Base-by-base conservation (phyloP, 2,797 vertebrate species). In the Sarcophilus harrisii region DNA sequence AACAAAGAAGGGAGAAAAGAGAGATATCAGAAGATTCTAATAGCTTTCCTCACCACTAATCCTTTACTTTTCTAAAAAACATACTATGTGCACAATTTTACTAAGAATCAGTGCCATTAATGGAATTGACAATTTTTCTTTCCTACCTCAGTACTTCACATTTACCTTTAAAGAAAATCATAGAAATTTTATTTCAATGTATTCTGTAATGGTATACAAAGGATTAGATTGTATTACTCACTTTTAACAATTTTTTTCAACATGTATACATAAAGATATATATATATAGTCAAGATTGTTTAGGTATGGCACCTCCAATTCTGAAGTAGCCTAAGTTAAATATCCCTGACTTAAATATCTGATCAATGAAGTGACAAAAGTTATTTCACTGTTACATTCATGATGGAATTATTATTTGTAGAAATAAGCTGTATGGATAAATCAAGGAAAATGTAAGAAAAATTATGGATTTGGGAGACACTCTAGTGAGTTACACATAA, bases 1-100 rank as follows among this genome's bases (percentile, higher is more conserved):
- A 0, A 13, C 3, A 5, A 62, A 9, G 4, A 4, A 32, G 3
- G 0, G 60, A n/a, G 32, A 1, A 27, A 38, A 16, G 16, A 38
- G 16, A 13, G n/a, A 73, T 73, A 14, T 73, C 16, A n/a, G 14
- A 73, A 38, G 32, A 14, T 73, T 73, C 32, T 73, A 38, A 32
- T n/a, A 38, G 14, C 5, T 14, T 73, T 38, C 62, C 16, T 73
- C 62, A n/a, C 16, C 13, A 38, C 4, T 11, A 73, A 73, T 2
- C 62, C 32, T 38, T 49, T 4, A 49, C 16, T 73, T 32, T 73
- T 5, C 32, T 28, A 49, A n/a, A n/a, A 73, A 38, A 66, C 30
- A 66, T 32, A 66, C 1, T 62, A 62, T 62, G 30, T 62, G 13
- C 49, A 49, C 49, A 49, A 49, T 49, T 73, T 62, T n/a, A n/a